Percentiles rank a stretch among this genome's conserved stretches.
These are phyloP conservation scores for Nettapus auritus DNA, from an alignment of 2,113 vertebrate genomes.

Conservation along the genomic window DNA sequence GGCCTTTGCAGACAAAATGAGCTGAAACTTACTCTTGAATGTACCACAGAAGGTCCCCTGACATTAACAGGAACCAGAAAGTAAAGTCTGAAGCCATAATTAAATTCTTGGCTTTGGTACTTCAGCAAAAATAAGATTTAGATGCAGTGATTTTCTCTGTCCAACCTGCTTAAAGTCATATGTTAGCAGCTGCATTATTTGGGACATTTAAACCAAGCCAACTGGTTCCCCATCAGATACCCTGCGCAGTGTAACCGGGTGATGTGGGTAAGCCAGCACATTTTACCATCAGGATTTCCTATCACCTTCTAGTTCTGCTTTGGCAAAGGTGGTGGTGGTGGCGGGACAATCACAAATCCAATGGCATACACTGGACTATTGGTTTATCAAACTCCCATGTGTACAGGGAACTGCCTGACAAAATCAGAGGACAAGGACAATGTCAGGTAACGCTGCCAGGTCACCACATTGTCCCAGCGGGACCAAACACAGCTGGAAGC, in stretches of 20 bases:
- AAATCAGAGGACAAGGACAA: background rate
- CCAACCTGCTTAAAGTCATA: background rate
- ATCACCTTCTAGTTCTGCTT: background rate
- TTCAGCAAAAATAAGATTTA: background rate
- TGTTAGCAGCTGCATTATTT: background rate
- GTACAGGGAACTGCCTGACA: background rate
- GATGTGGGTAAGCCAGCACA: background rate
- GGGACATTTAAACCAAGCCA: background rate
- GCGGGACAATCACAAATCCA: background rate
- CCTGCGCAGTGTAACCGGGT: background rate
- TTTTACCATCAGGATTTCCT: background rate
- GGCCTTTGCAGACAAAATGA: background rate
- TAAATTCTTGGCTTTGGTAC: background rate
- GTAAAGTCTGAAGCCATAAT: background rate
- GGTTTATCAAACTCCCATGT: fast-evolving
- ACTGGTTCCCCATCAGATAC: background rate
- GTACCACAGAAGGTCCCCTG: background rate
- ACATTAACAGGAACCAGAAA: background rate
- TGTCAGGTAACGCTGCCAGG: background rate
- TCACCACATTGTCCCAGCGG: background rate
- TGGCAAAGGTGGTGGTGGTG: background rate
- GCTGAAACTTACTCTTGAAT: background rate
- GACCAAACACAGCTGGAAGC: background rate
- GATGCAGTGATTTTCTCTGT: background rate
- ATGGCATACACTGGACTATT: background rate